phyloP scores from a whole-genome alignment of 2,113 vertebrate genomes.

The Sinocyclocheilus maitianheensis region DNA sequence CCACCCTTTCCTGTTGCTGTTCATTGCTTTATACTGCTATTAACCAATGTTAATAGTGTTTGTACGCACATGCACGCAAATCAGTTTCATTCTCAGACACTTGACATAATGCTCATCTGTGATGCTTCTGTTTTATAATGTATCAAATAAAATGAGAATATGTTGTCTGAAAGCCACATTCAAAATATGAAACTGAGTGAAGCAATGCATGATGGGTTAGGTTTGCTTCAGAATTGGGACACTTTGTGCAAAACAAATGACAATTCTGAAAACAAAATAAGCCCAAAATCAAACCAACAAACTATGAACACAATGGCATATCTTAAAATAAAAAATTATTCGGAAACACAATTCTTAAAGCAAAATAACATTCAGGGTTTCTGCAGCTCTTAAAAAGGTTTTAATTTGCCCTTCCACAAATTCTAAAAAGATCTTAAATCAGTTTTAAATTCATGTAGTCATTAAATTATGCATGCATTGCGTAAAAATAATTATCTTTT shows the following conservation, averaged over 20 bases:
- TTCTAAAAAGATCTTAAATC: too few relatives aligned
- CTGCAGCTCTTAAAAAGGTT: background rate
- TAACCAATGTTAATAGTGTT: background rate
- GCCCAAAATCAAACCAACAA: background rate
- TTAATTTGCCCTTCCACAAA: too few relatives aligned
- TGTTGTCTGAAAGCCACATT: background rate
- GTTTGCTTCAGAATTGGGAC: background rate
- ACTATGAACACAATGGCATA: background rate
- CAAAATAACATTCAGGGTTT: background rate
- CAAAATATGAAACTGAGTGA: background rate
- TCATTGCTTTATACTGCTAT: background rate
- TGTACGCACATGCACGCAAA: background rate
- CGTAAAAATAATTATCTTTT: background rate
- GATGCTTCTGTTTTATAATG: background rate
- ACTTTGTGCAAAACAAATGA: background rate
- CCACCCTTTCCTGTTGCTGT: background rate
- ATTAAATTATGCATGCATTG: too few relatives aligned
- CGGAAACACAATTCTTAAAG: too few relatives aligned
- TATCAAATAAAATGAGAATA: background rate
- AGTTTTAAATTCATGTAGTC: too few relatives aligned
- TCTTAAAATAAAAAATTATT: background rate
- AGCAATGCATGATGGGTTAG: background rate
- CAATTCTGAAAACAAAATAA: background rate
- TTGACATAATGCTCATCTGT: background rate
- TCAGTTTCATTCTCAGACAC: too few relatives aligned